These are phyloP conservation scores for Dromius quadrimaculatus DNA, from an alignment of 2,888 invertebrate species.

Conservation along the genomic window DNA sequence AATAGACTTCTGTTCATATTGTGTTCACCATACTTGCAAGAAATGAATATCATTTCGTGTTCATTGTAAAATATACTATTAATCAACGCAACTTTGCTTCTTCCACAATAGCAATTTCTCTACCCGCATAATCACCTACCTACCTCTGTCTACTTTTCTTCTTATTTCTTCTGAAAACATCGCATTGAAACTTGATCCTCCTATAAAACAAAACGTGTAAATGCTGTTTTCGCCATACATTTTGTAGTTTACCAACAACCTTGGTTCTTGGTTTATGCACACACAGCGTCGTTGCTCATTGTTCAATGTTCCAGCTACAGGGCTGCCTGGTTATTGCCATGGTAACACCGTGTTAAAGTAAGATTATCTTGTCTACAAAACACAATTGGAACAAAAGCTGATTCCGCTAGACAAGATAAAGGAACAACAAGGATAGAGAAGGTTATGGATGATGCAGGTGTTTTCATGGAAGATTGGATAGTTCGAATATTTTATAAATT, in stretches of 20 bases:
- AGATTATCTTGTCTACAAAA: slow-evolving; percentile 31
- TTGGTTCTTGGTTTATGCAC: not conserved
- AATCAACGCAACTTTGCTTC: too few relatives aligned
- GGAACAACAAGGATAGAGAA: not conserved
- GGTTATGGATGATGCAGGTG: not conserved
- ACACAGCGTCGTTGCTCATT: not conserved
- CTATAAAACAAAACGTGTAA: not conserved
- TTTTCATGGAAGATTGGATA: not conserved
- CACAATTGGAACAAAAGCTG: slow-evolving; percentile 34
- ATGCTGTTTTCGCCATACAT: not conserved
- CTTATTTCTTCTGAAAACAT: not conserved
- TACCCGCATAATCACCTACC: slow-evolving; percentile 20
- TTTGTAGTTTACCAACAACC: too few relatives aligned
- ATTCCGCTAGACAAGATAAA: slow-evolving; percentile 7
- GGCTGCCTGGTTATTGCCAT: not conserved
- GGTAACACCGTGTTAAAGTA: slow-evolving; percentile 29
- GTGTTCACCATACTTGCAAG: too few relatives aligned
- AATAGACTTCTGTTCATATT: too few relatives aligned
- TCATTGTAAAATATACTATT: too few relatives aligned
- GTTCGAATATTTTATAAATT: too few relatives aligned
- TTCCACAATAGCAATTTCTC: too few relatives aligned
- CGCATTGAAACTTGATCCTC: not conserved
- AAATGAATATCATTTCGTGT: too few relatives aligned
- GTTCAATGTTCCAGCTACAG: not conserved
- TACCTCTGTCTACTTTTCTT: not conserved